Percentiles rank a stretch among this genome's conserved stretches.
Evolutionary conservation across 2,888 invertebrate genomes (phyloP).

Genomic region (Philopedon plagiatum): DNA sequence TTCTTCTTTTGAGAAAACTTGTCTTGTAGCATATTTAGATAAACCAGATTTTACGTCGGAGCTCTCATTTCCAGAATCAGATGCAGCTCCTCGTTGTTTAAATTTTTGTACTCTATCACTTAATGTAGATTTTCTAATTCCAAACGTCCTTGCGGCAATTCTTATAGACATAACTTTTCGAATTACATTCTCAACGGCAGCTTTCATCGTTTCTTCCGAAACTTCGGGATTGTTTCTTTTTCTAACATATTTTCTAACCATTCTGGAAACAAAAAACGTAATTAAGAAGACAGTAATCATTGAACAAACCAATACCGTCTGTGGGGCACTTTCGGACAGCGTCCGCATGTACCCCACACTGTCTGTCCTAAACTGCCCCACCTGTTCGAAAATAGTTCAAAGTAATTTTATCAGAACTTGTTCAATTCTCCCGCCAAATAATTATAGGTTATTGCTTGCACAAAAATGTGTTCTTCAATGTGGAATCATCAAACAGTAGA

Average conservation of each 20-base stretch:
- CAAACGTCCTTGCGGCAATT: conserved; percentile 4
- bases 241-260: not conserved
- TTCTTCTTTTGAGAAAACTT: conserved; percentile 10
- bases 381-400: too few relatives aligned
- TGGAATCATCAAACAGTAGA: too few relatives aligned
- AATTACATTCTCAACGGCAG: conserved; percentile 9
- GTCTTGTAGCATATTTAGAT: conserved; percentile 11
- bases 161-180: conserved; percentile 8
- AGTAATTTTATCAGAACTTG: too few relatives aligned
- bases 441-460: too few relatives aligned
- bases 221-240: conserved; percentile 1
- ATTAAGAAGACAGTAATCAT: too few relatives aligned
- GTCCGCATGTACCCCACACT: conserved; percentile 24
- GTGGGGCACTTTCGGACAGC: too few relatives aligned
- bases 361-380: too few relatives aligned
- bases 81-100: not conserved
- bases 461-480: too few relatives aligned
- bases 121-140: conserved; percentile 25
- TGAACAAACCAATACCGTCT: too few relatives aligned
- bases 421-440: too few relatives aligned
- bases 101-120: not conserved
- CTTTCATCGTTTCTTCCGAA: too few relatives aligned
- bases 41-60: not conserved
- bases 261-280: conserved; percentile 8
- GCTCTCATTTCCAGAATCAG: conserved; percentile 23